Evolutionary conservation across 1,140 invertebrate genomes (phyloP), one percentile per base, ranked within the genome.

Genomic region (Drosophila eugracilis): DNA sequence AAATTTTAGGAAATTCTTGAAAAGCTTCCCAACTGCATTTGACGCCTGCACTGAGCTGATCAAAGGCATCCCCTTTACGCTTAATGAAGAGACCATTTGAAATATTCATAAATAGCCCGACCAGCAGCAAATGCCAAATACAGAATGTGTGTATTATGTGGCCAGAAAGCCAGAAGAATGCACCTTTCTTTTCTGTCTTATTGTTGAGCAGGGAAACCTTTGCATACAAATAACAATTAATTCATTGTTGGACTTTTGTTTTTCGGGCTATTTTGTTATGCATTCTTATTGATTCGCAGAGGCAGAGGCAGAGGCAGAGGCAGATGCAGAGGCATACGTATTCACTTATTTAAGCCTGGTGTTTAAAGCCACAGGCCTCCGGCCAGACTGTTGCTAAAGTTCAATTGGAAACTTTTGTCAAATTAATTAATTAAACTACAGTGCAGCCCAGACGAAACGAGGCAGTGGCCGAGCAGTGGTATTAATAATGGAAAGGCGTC

Each of bases 391-490:
- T 45, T 30, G 26, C 44, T 58, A 48, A 74, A 74, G 55, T 88
- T 78, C 74, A 78, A 81, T 81, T 75, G 69, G 75, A 88, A 86
- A 86, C 74, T 86, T 84, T 78, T 83, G 81, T 83, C 78, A 88
- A 86, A 86, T 86, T 88, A 86, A 86, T 86, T 86, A 86, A 86
- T 86, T 88, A 86, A 86, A 88, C 84, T 88, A 86, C 73, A 59
- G 71, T 70, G 36, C 49, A 80, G 54, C 49, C 52, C 24, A 15
- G 17, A 17, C 49, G 30, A 26, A 17, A n/a, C 48, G 14, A 12
- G 45, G 50, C 36, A 39, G 17, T n/a, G 66, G 45, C 32, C 48
- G 26, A 63, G 58, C 41, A 57, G 55, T 58, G 57, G 78, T 77
- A 85, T 85, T 80, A 85, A 85, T 85, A 85, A 85, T 80, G 62